These are phyloP conservation scores for rat (Rattus norvegicus) DNA, from an alignment of 2,113 vertebrate genomes.

Conservation along the genomic window DNA sequence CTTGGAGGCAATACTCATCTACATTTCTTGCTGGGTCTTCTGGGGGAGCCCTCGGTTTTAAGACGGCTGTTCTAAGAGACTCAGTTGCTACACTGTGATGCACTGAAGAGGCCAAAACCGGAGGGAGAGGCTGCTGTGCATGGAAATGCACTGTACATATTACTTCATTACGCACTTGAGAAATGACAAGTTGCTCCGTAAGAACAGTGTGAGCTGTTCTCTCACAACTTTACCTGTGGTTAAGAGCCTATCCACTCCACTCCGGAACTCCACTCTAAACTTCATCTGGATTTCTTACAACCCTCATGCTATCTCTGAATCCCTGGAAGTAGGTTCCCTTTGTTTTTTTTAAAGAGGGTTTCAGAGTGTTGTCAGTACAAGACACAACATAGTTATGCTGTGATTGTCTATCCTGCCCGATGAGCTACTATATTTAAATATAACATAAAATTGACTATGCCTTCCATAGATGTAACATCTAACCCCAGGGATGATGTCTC, in stretches of 20 bases:
- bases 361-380: neutral
- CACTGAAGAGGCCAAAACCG: slow-evolving; percentile 35
- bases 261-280: slow-evolving; percentile 77
- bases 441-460: slow-evolving; percentile 38
- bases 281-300: slow-evolving; percentile 72
- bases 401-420: slow-evolving; percentile 58
- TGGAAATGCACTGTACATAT: slow-evolving; percentile 54
- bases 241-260: slow-evolving; percentile 73
- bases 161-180: slow-evolving; percentile 74
- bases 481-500: neutral
- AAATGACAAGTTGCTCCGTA: slow-evolving; percentile 68
- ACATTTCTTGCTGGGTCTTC: neutral
- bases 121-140: slow-evolving; percentile 25
- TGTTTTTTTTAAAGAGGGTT: slow-evolving; percentile 75
- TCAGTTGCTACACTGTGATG: neutral
- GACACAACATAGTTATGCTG: slow-evolving; percentile 58
- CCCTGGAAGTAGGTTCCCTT: slow-evolving; percentile 71
- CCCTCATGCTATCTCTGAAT: slow-evolving; percentile 72
- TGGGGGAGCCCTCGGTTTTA: slow-evolving; percentile 37
- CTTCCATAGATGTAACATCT: neutral
- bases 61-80: slow-evolving; percentile 17
- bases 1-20: neutral
- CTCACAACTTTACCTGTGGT: slow-evolving; percentile 68
- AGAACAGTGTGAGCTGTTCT: slow-evolving; percentile 68
- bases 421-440: slow-evolving; percentile 64